Evolutionary conservation across 35 echinoderm and acorn worm species (phyloP).

Genomic region (Amphiura filiformis): DNA sequence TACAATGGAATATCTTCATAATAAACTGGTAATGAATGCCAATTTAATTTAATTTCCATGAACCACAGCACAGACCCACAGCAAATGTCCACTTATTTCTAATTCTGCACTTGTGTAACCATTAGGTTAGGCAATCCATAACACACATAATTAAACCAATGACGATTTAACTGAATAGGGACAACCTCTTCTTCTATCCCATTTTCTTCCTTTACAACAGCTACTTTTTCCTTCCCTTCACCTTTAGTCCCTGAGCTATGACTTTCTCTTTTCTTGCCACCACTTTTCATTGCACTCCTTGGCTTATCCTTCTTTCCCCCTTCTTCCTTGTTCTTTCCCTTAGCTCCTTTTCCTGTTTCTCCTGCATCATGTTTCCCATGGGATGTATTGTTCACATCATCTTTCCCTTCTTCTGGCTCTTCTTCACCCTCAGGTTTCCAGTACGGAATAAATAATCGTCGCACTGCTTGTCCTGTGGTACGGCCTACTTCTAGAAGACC

Average conservation of each 20-base stretch:
- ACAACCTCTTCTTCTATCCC: constrained; percentile 25
- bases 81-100: too few relatives aligned
- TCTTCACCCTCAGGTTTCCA: constrained; percentile 85
- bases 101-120: constrained; percentile 57
- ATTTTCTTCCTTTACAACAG: neutral
- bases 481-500: constrained; percentile 76
- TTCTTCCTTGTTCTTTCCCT: constrained; percentile 42
- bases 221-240: neutral
- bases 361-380: neutral
- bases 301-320: constrained; percentile 38
- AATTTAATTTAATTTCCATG: too few relatives aligned
- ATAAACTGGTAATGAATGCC: too few relatives aligned
- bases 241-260: neutral
- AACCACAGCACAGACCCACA: too few relatives aligned
- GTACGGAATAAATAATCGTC: constrained; percentile 88
- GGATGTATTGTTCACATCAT: neutral
- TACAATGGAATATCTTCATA: too few relatives aligned
- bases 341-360: constrained; percentile 27
- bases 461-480: constrained; percentile 81
- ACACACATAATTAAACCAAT: constrained; percentile 95
- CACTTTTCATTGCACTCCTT: constrained; percentile 26
- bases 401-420: constrained; percentile 49
- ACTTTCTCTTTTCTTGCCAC: constrained; percentile 27
- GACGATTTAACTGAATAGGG: constrained; percentile 41
- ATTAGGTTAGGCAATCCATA: constrained; percentile 94